phyloP scores from a whole-genome alignment of 2,888 invertebrate genomes.

The Bombyx huttoni region DNA sequence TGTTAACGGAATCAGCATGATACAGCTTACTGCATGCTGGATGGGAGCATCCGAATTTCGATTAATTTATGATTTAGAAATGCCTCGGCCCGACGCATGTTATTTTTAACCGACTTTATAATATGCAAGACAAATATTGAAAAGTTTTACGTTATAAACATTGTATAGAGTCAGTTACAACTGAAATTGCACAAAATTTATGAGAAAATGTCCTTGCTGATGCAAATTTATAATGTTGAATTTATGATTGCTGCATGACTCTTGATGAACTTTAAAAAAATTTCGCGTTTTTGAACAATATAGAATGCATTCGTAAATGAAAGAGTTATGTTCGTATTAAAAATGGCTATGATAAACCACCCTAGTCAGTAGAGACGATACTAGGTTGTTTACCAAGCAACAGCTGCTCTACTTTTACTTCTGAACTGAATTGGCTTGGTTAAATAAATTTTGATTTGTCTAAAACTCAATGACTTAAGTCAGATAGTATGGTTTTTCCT shows the following conservation, averaged over 20 bases:
- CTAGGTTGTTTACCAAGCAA: neutral
- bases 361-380: neutral
- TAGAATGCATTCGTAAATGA: slow-evolving; percentile 37
- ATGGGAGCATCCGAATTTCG: slow-evolving; percentile 57
- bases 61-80: slow-evolving; percentile 64
- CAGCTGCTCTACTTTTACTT: neutral
- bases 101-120: slow-evolving; percentile 35
- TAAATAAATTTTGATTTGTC: neutral
- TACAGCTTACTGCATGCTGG: slow-evolving; percentile 70
- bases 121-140: slow-evolving; percentile 4
- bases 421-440: neutral
- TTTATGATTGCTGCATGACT: slow-evolving; percentile 57
- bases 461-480: neutral
- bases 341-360: slow-evolving; percentile 3
- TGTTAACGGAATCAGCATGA: slow-evolving; percentile 60
- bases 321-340: neutral
- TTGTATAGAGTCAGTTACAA: slow-evolving; percentile 17
- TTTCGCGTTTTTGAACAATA: slow-evolving; percentile 4
- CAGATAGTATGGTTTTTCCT: slow-evolving; percentile 7
- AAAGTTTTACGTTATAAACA: slow-evolving; percentile 13
- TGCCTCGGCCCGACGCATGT: slow-evolving; percentile 70
- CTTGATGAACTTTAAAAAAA: slow-evolving; percentile 19
- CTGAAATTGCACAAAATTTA: slow-evolving; percentile 40
- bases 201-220: slow-evolving; percentile 40
- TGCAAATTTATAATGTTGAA: neutral